Evolutionary conservation across 2,797 vertebrate genomes (phyloP), one percentile per base, ranked within the genome.

Genomic region (Sitta carolinensis): DNA sequence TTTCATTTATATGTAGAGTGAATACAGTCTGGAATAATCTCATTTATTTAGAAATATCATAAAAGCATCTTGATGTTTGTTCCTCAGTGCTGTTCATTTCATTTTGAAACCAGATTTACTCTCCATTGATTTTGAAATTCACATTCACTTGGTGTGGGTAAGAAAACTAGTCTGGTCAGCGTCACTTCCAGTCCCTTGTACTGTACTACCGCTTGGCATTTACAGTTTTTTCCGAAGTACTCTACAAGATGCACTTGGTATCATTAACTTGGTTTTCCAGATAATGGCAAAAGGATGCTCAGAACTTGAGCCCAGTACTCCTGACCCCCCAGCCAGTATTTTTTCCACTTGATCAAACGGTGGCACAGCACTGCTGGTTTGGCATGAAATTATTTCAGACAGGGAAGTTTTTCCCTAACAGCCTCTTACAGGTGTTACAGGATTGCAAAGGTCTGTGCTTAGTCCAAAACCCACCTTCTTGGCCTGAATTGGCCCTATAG

Each of bases 1-100:
- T 51, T 88, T 54, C 20, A n/a, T 50, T 85, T 73, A n/a, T 63
- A 55, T 6, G 4, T 30, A 55, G 36, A 93, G 63, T 15, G 11
- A 91, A 51, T n/a, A 32, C 43, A 58, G 32, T 68, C 51, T 84
- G 68, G n/a, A 84, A 77, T 78, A 84, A 72, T 58, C 58, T 29
- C 29, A 16, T 69, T 92, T 91, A 45, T 63, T 76, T 43, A 83
- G 48, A 73, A 89, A 59, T 82, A 48, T 5, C 13, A 59, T 55
- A 67, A 85, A 77, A 21, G 30, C 27, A 85, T 74, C 27, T 45
- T 69, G 45, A 16, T 69, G 19, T 70, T 91, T 50, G 29, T 42
- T 87, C 21, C 38, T 90, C 23, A n/a, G 55, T 32, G 20, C 16
- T 67, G 13, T 70, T 72, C 5, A 4, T 80, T 84, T 69, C 0